Evolutionary conservation across 1,140 invertebrate genomes (phyloP), one percentile per base, ranked within the genome.

Genomic region (Tetragonula clypearis): DNA sequence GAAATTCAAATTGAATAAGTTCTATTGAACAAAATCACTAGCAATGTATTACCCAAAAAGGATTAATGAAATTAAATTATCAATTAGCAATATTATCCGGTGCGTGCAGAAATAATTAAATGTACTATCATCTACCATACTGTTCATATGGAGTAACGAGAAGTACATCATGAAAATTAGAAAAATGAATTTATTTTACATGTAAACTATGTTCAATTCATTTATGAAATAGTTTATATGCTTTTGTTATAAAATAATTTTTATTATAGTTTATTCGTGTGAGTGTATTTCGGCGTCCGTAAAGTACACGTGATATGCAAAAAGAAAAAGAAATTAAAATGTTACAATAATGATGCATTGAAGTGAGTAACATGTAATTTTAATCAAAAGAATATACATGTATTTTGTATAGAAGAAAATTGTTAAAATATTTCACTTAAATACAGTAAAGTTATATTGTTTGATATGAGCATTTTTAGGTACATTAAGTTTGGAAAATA

Each of bases 81-180:
- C 55, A 76, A 72, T 87, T 86, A 68, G 58, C 30, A 71, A 75
- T 82, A 85, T 49, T 65, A 85, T 41, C 83, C 73, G 55, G 23
- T 62, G 62, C 72, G 55, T 79, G 17, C 62, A 88, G 30, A 88
- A 26, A 79, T 55, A 19, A 79, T 78, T 81, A 66, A 56, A 58
- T 23, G 69, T 69, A 66, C 60, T 85, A 85, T 82, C 75, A 68
- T 82, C 79, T 79, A 83, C 66, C 69, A 19, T 83, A 86, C 72
- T 83, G 60, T 86, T 86, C 76, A 86, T 55, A 83, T 80, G 76
- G 72, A 83, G 79, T 86, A 83, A 79, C 11, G 0, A 81, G 55
- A 41, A 71, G 19, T 60, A 62, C 26, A 68, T 69, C 12, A 66
- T 1, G 17, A 82, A 66, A 82, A 72, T 62, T 49, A 12, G 17